Evolutionary conservation across 2,888 invertebrate species (phyloP).

Genomic region (Strigamia transsilvanica): DNA sequence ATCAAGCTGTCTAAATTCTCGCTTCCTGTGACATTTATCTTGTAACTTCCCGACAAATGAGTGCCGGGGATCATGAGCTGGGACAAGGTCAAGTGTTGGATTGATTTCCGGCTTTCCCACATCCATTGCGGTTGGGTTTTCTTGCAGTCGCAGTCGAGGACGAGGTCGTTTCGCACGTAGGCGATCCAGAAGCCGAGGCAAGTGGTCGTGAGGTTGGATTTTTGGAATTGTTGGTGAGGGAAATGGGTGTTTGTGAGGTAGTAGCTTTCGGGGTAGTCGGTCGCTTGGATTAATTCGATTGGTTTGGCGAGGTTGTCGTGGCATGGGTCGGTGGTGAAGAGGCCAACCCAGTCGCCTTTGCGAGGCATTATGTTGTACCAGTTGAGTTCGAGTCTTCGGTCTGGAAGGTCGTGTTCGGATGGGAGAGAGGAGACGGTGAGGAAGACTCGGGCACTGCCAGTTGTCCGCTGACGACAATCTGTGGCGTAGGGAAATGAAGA

Average conservation of each 20-base stretch:
- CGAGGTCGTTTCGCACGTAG: constrained; percentile 56
- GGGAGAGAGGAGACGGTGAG: constrained; percentile 41
- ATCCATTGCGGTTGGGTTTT: constrained; percentile 56
- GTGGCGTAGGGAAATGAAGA: background rate
- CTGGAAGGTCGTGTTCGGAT: background rate
- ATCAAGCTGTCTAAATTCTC: constrained; percentile 51
- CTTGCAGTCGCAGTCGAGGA: constrained; percentile 55
- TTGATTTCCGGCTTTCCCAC: constrained; percentile 56
- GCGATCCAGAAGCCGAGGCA: constrained; percentile 59
- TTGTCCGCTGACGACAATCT: background rate
- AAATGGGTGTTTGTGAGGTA: background rate
- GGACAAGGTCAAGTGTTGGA: background rate
- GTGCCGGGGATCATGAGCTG: constrained; percentile 55
- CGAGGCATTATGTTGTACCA: constrained; percentile 55
- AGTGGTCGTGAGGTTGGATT: constrained; percentile 36
- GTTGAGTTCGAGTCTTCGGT: constrained; percentile 57
- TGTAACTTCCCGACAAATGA: constrained; percentile 58
- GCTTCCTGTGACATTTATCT: constrained; percentile 19
- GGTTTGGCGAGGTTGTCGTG: background rate
- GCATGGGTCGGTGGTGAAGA: constrained; percentile 56
- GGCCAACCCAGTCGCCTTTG: constrained; percentile 62
- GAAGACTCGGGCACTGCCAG: constrained; percentile 18
- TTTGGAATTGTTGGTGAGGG: background rate
- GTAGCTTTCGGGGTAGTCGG: background rate
- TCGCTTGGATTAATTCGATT: constrained; percentile 36